Conservation (phyloP, 2,888 invertebrate genomes). For the Melanophora roralis region DNA sequence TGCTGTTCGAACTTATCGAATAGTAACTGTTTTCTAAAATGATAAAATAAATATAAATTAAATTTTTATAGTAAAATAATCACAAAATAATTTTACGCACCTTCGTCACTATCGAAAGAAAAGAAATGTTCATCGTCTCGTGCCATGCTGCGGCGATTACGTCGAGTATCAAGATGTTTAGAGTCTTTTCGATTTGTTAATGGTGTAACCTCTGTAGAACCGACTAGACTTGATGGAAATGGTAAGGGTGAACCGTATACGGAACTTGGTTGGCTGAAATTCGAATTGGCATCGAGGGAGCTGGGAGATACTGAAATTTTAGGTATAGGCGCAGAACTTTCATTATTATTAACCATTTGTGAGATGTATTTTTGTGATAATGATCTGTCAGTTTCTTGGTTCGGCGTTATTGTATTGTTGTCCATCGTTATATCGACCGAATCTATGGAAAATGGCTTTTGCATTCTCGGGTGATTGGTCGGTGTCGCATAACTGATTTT, state of each 20-base stretch:
- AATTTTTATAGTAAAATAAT: not conserved
- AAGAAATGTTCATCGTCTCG: slow-evolving; percentile 74
- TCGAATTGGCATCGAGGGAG: slow-evolving; percentile 59
- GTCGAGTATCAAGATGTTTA: slow-evolving; percentile 54
- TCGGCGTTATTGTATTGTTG: not conserved
- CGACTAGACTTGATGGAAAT: slow-evolving; percentile 68
- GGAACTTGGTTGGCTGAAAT: slow-evolving; percentile 68
- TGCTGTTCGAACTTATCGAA: slow-evolving; percentile 72
- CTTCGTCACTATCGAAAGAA: slow-evolving; percentile 76
- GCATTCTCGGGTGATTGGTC: slow-evolving; percentile 56
- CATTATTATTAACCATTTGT: slow-evolving; percentile 14
- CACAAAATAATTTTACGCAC: slow-evolving; percentile 60
- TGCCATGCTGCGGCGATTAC: slow-evolving; percentile 70
- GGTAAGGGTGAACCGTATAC: slow-evolving; percentile 74
- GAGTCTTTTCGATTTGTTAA: slow-evolving; percentile 61
- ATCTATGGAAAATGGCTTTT: slow-evolving; percentile 55
- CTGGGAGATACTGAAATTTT: slow-evolving; percentile 42
- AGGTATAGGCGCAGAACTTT: slow-evolving; percentile 22
- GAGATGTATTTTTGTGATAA: slow-evolving; percentile 45
- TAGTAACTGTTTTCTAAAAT: slow-evolving; percentile 73
- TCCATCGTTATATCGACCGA: slow-evolving; percentile 11
- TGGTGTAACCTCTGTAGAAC: slow-evolving; percentile 66
- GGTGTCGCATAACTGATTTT: slow-evolving; percentile 60
- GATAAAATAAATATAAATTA: slow-evolving; percentile 21
- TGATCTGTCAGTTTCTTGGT: not conserved